Evolutionary conservation across 2,888 invertebrate species (phyloP).

Genomic region (Ormyrus rosae): DNA sequence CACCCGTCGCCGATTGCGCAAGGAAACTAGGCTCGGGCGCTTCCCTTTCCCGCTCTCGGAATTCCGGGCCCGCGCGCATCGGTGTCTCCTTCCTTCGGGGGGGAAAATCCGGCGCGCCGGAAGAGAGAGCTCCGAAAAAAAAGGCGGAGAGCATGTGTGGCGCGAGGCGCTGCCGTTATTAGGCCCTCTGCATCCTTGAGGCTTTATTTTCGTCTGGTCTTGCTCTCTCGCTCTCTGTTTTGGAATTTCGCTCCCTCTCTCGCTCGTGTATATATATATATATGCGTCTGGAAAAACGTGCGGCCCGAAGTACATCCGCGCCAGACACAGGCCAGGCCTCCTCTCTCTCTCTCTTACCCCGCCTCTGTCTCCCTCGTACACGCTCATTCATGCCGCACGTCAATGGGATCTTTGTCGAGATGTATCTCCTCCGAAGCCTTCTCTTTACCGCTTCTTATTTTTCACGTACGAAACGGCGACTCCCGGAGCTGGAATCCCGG

Average conservation of each 20-base stretch:
- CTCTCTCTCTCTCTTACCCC: not conserved
- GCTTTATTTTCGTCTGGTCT: conserved; percentile 26
- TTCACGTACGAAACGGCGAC: too few relatives aligned
- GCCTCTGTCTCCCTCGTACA: not conserved
- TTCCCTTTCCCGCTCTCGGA: too few relatives aligned
- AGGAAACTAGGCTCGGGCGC: too few relatives aligned
- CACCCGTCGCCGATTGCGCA: too few relatives aligned
- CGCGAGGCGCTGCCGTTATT: conserved; percentile 7
- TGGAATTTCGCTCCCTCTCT: conserved; percentile 14
- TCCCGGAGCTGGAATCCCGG: too few relatives aligned
- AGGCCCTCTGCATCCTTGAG: conserved; percentile 1
- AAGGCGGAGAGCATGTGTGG: not conserved
- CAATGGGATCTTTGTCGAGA: conserved; percentile 37
- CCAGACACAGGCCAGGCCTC: not conserved
- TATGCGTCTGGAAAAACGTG: too few relatives aligned
- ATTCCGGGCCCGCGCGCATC: too few relatives aligned
- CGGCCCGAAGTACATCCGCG: too few relatives aligned
- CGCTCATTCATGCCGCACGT: conserved; percentile 39
- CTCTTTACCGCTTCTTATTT: not conserved
- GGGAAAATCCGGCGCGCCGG: too few relatives aligned
- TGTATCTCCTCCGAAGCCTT: not conserved
- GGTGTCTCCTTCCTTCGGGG: too few relatives aligned
- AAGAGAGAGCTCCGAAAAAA: too few relatives aligned
- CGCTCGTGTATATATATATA: too few relatives aligned
- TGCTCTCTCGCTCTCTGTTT: conserved; percentile 5